A percentile compares a stretch with the other conserved stretches of the same genome.
Conservation (phyloP, 2,797 vertebrate species). For the Cirrhinus mrigala region DNA sequence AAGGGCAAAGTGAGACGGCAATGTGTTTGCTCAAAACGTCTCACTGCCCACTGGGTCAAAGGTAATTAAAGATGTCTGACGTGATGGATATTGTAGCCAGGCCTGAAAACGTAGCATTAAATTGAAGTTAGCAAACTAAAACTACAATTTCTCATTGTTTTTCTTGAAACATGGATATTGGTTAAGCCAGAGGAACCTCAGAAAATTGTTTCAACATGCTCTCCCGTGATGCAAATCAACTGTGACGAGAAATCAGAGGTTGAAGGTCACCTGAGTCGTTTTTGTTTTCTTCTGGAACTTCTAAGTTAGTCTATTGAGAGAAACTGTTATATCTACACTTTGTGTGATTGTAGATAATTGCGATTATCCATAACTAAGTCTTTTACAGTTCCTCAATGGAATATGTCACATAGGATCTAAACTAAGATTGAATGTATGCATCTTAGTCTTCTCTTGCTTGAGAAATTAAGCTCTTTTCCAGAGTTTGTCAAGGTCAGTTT, state of each 20-base stretch:
- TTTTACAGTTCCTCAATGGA: neutral
- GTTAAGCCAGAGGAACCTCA: neutral
- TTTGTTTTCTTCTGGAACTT: neutral
- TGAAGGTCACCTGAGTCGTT: constrained; percentile 9
- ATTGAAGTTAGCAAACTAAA: constrained; percentile 17
- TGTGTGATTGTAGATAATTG: neutral
- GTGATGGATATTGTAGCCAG: constrained; percentile 6
- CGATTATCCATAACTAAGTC: neutral
- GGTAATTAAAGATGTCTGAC: constrained; percentile 19
- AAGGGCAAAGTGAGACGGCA: neutral
- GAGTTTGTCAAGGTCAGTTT: constrained; percentile 38
- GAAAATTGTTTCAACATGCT: constrained; percentile 22
- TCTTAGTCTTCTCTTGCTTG: neutral
- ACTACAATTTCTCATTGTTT: constrained; percentile 14
- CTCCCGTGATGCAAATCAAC: constrained; percentile 5
- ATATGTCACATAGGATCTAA: neutral
- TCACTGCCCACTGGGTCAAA: neutral
- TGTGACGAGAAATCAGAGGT: constrained; percentile 15
- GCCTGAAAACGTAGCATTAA: constrained; percentile 9
- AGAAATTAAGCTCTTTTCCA: neutral
- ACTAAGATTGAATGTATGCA: neutral
- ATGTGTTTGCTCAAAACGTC: neutral
- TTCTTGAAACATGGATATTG: constrained; percentile 14
- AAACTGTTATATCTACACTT: neutral
- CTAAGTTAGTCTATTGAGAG: constrained; percentile 18